phyloP scores from a whole-genome alignment of 2,888 invertebrate genomes.

The Psylliodes chrysocephalus region DNA sequence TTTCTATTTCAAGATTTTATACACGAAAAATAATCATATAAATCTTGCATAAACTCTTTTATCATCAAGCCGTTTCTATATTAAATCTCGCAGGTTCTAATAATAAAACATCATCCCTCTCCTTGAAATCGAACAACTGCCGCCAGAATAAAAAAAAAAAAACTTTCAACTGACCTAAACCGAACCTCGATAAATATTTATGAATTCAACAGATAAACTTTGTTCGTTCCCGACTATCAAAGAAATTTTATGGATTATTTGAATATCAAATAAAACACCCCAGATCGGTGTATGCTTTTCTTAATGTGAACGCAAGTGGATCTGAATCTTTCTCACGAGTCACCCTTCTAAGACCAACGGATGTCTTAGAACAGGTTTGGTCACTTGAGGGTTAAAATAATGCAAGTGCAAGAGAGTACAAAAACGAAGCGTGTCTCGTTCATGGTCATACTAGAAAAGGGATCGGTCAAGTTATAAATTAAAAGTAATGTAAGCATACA shows the following conservation, averaged over 20 bases:
- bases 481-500: too few species aligned
- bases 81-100: too few species aligned
- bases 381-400: slow-evolving; percentile 42
- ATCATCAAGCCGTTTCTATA: too few species aligned
- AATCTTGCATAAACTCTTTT: too few species aligned
- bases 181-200: neutral
- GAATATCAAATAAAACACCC: slow-evolving; percentile 54
- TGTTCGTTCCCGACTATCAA: slow-evolving; percentile 27
- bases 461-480: too few species aligned
- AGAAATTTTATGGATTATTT: slow-evolving; percentile 46
- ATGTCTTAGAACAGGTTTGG: slow-evolving; percentile 56
- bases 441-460: too few species aligned
- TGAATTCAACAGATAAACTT: slow-evolving; percentile 1
- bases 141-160: neutral
- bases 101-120: neutral
- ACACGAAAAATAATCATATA: too few species aligned
- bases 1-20: too few species aligned
- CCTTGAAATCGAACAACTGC: neutral
- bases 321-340: slow-evolving; percentile 43
- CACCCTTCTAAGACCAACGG: slow-evolving; percentile 49
- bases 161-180: neutral
- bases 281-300: slow-evolving; percentile 45
- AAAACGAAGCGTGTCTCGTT: too few species aligned
- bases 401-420: slow-evolving; percentile 1
- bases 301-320: slow-evolving; percentile 40